Evolutionary conservation across 2,797 vertebrate species (phyloP), one percentile per base, ranked within the genome.

Genomic region (Mus minutoides): DNA sequence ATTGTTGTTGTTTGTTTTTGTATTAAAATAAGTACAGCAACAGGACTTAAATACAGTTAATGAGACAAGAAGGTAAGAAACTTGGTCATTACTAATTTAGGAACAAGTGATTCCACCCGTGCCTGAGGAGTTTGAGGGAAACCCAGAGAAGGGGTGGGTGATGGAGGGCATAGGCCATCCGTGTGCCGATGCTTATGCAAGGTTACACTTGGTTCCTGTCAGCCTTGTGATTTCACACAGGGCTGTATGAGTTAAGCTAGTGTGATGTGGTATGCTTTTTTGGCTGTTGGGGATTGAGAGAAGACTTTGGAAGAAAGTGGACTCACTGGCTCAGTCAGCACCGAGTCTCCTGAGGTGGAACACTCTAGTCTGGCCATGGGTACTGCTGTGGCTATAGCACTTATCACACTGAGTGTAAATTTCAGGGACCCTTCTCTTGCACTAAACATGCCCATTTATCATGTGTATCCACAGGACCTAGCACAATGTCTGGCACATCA

Each of bases 401-500:
- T 97, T 97, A 96, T 96, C 97, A 97, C 97, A 97, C 94, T 87
- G 79, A 9, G 24, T 58, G 11, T 79, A 31, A 84, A 87, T 11
- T 24, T 13, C 49, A 92, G 87, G 4, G 29, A 75, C 37, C 24
- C 37, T 40, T 31, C n/a, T 60, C 34, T 31, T 88, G 21, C 64
- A 56, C 54, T 40, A 76, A 95, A 71, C 46, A 5, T 3, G 24
- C 52, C 71, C 46, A 0, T 60, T 76, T 92, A 71, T 64, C 64
- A 58, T 60, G 73, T 97, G 75, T 91, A 71, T 85, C 92, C 69
- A 1, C 84, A 89, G 90, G 73, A 77, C 76, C 91, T 94, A 96
- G 93, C 88, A 89, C 96, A 91, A 80, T 96, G 97, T 95, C 97
- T 97, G 97, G 97, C 96, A 97, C 82, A 40, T 93, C 37, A 95